Evolutionary conservation across 2,113 vertebrate species (phyloP), one percentile per base, ranked within the genome.

Genomic region (Beaufortia kweichowensis): DNA sequence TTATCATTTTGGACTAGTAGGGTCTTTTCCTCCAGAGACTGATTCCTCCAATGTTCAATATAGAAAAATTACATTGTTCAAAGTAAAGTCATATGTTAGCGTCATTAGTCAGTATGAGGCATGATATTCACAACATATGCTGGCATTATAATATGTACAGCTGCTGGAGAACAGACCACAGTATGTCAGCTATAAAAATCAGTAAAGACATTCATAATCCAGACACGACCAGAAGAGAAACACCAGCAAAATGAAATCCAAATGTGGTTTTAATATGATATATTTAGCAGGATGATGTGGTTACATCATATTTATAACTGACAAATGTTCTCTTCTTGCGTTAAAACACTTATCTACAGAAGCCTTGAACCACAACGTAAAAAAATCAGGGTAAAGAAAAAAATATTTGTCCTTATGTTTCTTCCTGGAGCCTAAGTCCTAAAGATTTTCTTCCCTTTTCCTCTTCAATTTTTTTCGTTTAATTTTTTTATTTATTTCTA

Each of bases 241-340:
- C 64, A 65, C 43, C 41, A 57, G 63, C 35, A 26, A 63, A 79
- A 79, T 39, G 19, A 79, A 60, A 24, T 60, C 61, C 72, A 79
- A 76, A 79, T 76, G 81, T 71, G 6, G 6, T n/a, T 69, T 69
- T 69, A 55, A 59, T 43, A 15, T n/a, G 28, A 31, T 72, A 23
- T 28, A 43, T 31, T 71, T 56, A 71, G 68, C 68, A 57, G 68
- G 68, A 57, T 29, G 68, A 71, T 57, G 9, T 23, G 4, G 23
- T 69, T 69, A n/a, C 48, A 24, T 41, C 33, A 28, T 55, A 56
- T n/a, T n/a, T n/a, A n/a, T 57, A 72, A 41, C 19, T 55, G 66
- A 50, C 46, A 53, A 68, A 21, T 53, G 4, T 26, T 68, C 11
- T 53, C 17, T 48, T 1, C 17, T 17, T 39, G n/a, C n/a, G n/a